Percentiles rank a stretch among this genome's conserved stretches.
Conservation (phyloP, 2,888 invertebrate genomes). For the Ormyrus thymus region DNA sequence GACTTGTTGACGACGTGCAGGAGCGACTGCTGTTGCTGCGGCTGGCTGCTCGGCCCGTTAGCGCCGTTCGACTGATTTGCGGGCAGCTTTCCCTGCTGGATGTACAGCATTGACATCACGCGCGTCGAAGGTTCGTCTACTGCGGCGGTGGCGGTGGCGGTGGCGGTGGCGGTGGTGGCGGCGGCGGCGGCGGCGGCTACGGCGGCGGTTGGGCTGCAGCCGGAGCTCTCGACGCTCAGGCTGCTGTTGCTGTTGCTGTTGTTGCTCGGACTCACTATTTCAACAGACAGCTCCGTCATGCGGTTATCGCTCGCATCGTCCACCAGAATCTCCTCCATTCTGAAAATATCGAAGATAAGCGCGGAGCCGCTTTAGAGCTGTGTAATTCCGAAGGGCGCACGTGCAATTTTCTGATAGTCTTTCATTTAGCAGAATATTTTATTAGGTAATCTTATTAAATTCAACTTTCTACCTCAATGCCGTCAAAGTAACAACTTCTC, state of each 20-base stretch:
- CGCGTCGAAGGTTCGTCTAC: conserved; percentile 63
- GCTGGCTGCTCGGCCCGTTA: conserved; percentile 6
- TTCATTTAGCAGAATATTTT: no score
- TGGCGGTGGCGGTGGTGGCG: conserved; percentile 5
- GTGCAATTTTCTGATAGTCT: no score
- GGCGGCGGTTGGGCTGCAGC: conserved; percentile 4
- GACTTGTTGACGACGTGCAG: conserved; percentile 49
- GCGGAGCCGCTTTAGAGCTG: not conserved
- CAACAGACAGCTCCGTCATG: conserved; percentile 54
- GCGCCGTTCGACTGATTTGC: conserved; percentile 32
- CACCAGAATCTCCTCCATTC: conserved; percentile 71
- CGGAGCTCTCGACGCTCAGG: conserved; percentile 18
- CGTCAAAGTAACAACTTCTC: no score
- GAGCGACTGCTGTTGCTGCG: conserved; percentile 32
- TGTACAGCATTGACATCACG: conserved; percentile 69
- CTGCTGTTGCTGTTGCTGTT: conserved; percentile 6
- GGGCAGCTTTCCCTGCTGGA: conserved; percentile 64
- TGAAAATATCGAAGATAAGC: conserved; percentile 48
- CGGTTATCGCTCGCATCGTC: conserved; percentile 64
- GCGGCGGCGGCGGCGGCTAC: conserved; percentile 21
- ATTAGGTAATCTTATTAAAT: no score
- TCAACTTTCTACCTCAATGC: no score
- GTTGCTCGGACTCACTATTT: no score
- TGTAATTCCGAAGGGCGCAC: no score
- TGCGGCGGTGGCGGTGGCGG: conserved; percentile 31